A percentile compares a stretch with the other conserved stretches of the same genome.
Conservation (phyloP, 1,140 invertebrate species). For the Aphaenogaster floridana region DNA sequence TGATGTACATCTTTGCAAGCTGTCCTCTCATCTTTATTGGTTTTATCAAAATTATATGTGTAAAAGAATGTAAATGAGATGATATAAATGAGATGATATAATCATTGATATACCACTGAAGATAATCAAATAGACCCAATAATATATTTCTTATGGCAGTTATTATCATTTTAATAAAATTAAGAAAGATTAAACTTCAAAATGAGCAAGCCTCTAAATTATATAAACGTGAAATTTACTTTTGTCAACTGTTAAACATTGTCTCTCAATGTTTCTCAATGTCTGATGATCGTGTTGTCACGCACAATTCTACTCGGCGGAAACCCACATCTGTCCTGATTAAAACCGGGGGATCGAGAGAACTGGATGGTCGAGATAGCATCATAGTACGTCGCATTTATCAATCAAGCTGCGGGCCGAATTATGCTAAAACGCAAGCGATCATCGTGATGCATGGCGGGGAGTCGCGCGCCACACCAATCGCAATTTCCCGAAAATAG, state of each 20-base stretch:
- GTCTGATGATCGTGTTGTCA: neutral
- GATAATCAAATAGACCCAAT: neutral
- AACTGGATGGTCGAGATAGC: conserved; percentile 3
- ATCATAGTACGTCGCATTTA: conserved; percentile 20
- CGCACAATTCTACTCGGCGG: neutral
- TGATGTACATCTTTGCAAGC: conserved; percentile 26
- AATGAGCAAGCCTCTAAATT: neutral
- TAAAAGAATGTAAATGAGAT: neutral
- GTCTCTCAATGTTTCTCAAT: neutral
- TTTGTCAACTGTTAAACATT: neutral
- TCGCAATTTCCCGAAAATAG: conserved; percentile 54
- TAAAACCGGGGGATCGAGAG: conserved; percentile 48
- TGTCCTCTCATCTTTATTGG: neutral
- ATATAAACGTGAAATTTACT: conserved; percentile 13
- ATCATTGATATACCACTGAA: neutral
- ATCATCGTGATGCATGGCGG: conserved; percentile 59
- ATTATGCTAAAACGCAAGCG: conserved; percentile 72
- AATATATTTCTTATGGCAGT: neutral
- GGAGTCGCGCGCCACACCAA: neutral
- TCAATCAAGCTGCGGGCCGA: conserved; percentile 67
- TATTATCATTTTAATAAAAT: conserved; percentile 23
- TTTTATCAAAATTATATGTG: conserved; percentile 15
- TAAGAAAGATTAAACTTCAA: neutral
- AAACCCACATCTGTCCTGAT: conserved; percentile 61
- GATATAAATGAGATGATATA: neutral